Percentiles rank a stretch among this genome's conserved stretches.
phyloP scores from a whole-genome alignment of 1,140 invertebrate species.

The Drosophila persimilis region DNA sequence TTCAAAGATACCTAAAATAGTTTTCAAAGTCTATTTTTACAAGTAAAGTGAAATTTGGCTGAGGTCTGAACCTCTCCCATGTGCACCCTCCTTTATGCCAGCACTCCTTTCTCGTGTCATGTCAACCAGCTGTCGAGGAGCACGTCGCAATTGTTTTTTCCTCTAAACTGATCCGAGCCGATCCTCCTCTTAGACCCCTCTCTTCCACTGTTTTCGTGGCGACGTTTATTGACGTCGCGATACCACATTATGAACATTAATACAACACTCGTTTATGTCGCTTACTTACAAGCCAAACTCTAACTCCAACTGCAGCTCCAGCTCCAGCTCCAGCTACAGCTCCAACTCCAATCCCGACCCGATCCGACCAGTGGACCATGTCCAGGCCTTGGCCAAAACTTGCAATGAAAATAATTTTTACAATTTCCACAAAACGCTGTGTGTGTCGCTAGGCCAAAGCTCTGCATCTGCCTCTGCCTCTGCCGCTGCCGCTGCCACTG shows the following conservation, averaged over 20 bases:
- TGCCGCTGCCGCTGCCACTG: no score
- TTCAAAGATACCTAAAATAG: no score
- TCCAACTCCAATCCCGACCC: conserved; percentile 7
- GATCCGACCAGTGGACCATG: conserved; percentile 31
- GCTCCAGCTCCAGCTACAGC: conserved; percentile 14
- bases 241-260: conserved; percentile 83
- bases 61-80: conserved; percentile 1
- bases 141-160: conserved; percentile 60
- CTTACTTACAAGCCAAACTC: conserved; percentile 70
- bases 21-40: background rate
- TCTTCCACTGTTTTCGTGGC: conserved; percentile 27
- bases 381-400: conserved; percentile 39
- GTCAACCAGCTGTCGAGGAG: conserved; percentile 66
- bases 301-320: background rate
- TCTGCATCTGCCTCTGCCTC: no score
- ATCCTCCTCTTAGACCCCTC: conserved; percentile 8
- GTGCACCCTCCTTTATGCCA: background rate
- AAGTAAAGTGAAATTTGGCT: conserved; percentile 19
- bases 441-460: conserved; percentile 51
- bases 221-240: conserved; percentile 82
- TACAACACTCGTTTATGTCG: conserved; percentile 82
- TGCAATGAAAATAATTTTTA: conserved; percentile 77
- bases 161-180: conserved; percentile 12
- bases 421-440: conserved; percentile 75
- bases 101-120: conserved; percentile 23